Evolutionary conservation across 2,797 vertebrate genomes (phyloP).

Genomic region (Propithecus deckenii): DNA sequence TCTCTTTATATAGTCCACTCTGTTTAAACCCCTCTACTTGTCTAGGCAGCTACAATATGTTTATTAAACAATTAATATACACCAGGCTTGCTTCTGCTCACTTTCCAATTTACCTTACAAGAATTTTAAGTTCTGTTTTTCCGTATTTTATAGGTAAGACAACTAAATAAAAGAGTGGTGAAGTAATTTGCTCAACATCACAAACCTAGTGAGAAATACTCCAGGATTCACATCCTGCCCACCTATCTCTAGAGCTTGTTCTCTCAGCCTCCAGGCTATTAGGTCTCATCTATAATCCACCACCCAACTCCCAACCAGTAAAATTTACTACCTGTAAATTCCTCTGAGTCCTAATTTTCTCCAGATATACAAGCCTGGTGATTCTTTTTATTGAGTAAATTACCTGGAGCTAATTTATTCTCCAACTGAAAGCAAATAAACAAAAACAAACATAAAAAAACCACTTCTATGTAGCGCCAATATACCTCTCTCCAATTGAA

Average conservation of each 20-base stretch:
- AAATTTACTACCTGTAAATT: background rate
- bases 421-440: background rate
- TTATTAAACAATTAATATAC: background rate
- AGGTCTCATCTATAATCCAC: background rate
- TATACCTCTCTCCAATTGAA: background rate
- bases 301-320: accelerated
- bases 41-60: background rate
- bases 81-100: background rate
- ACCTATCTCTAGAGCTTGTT: background rate
- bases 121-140: background rate
- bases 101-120: background rate
- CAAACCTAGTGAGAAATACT: background rate
- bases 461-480: background rate
- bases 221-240: background rate
- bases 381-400: background rate
- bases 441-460: background rate
- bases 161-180: background rate
- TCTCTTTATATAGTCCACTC: background rate
- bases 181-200: background rate
- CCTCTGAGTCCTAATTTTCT: background rate
- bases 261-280: background rate
- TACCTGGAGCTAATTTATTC: background rate
- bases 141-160: background rate
- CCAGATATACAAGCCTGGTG: background rate
- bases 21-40: background rate